Evolutionary conservation across 2,797 vertebrate species (phyloP), one percentile per base, ranked within the genome.

Genomic region (Scomberomorus guttatus): DNA sequence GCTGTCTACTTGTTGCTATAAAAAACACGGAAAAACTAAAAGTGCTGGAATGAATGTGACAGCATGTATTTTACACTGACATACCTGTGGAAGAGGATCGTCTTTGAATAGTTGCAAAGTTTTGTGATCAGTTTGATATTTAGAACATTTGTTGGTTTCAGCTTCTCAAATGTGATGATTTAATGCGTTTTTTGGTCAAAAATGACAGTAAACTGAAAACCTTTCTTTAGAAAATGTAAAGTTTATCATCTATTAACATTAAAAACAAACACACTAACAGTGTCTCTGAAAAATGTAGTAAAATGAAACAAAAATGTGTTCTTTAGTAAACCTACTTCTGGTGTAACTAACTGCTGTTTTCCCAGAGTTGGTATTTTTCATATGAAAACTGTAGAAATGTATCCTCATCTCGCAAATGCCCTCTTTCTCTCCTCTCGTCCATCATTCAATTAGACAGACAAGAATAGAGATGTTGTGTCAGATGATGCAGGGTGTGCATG

Each of bases 401-500:
- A 54, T 77, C 37, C 34, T 24, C 18, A 17, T 17, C 50, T 68
- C 66, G 50, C 17, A 57, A 48, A 68, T 25, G 29, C 50, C 54
- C 22, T 12, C 29, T 86, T 79, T 81, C 27, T 59, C 52, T 61
- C 14, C 15, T 32, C 51, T 82, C 22, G 0, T 71, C 75, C 77
- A 39, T 82, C 68, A 69, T 87, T 75, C 64, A 64, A 11, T 84
- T 60, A 74, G 61, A 74, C 17, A 15, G 64, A 44, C 0, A 2
- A 46, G 42, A 64, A 64, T 34, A 18, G 74, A 58, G 63, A 32
- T 52, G 44, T 68, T 61, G 72, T 75, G 85, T 77, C 75, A 59
- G 82, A 70, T 68, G 74, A 85, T 82, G 81, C 27, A 12, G 73
- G 58, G 58, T 65, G 61, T 55, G 71, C 8, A 20, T 10, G n/a